Percentiles rank a stretch among this genome's conserved stretches.
These are phyloP conservation scores for Channa striata DNA, from an alignment of 2,797 vertebrate species.

Conservation along the genomic window DNA sequence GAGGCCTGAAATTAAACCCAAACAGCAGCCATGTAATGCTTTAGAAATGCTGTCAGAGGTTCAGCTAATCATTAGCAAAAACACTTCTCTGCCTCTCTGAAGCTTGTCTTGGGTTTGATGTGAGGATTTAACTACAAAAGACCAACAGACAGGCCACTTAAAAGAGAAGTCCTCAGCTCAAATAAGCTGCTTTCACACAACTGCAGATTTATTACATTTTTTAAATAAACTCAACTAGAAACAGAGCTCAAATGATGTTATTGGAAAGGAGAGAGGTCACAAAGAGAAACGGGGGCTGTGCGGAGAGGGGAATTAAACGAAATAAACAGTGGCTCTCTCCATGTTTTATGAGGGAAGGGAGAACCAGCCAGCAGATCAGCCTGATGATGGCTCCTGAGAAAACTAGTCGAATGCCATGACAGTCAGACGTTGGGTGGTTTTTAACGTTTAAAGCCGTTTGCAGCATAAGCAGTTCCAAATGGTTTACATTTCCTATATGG, in stretches of 20 bases:
- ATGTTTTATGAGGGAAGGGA: constrained; percentile 5
- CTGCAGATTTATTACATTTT: constrained; percentile 58
- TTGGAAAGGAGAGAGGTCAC: constrained; percentile 60
- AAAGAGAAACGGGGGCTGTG: constrained; percentile 7
- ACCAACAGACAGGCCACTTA: constrained; percentile 41
- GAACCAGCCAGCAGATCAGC: background rate
- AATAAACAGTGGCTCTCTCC: constrained; percentile 22
- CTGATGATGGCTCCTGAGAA: background rate
- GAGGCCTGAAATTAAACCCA: constrained; percentile 28
- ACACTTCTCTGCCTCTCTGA: constrained; percentile 30
- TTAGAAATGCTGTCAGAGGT: constrained; percentile 54
- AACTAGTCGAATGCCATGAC: background rate
- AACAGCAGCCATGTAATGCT: constrained; percentile 28
- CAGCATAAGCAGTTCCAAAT: constrained; percentile 27
- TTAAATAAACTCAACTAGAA: constrained; percentile 56
- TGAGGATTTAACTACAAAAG: constrained; percentile 64
- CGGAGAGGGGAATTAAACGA: constrained; percentile 17
- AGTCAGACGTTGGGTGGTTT: background rate
- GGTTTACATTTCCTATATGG: constrained; percentile 31
- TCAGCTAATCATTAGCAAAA: constrained; percentile 42
- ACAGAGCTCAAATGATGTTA: constrained; percentile 38
- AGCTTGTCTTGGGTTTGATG: constrained; percentile 63
- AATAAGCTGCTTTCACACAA: constrained; percentile 58
- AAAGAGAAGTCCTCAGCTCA: constrained; percentile 40
- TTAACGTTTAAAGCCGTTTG: background rate